phyloP scores from a whole-genome alignment of 1,140 invertebrate species.

The Papilio glaucus region DNA sequence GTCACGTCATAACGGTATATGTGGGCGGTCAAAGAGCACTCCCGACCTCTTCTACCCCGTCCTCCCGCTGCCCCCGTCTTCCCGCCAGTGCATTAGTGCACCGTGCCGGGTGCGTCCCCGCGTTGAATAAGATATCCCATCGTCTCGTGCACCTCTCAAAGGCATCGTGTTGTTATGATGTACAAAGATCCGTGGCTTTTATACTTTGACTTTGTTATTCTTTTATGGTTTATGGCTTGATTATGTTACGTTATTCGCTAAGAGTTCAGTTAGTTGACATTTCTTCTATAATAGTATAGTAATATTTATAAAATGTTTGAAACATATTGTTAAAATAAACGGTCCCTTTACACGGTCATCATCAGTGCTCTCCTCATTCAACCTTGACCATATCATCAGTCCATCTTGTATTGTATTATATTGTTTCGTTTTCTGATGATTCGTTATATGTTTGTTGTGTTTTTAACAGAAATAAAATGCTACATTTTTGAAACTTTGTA shows the following conservation, averaged over 20 bases:
- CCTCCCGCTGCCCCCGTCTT: background rate
- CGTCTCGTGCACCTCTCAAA: conserved; percentile 28
- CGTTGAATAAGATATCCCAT: conserved; percentile 27
- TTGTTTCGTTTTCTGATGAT: too few relatives aligned
- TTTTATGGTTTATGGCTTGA: background rate
- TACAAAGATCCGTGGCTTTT: conserved; percentile 26
- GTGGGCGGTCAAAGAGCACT: conserved; percentile 35
- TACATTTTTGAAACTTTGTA: too few relatives aligned
- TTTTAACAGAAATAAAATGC: too few relatives aligned
- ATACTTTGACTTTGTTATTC: conserved; percentile 27
- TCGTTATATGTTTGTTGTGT: too few relatives aligned
- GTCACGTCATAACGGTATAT: conserved; percentile 27
- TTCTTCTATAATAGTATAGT: too few relatives aligned
- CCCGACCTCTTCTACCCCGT: background rate
- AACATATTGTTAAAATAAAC: too few relatives aligned
- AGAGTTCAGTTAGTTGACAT: background rate
- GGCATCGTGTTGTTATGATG: conserved; percentile 23
- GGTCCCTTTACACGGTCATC: too few relatives aligned
- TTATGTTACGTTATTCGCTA: background rate
- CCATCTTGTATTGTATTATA: too few relatives aligned
- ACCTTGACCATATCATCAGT: too few relatives aligned
- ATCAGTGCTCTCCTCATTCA: too few relatives aligned
- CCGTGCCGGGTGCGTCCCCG: conserved; percentile 7
- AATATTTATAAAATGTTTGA: too few relatives aligned
- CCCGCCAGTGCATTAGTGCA: conserved; percentile 32